phyloP scores from a whole-genome alignment of 1,140 invertebrate species.

The Leptinotarsa undecemlineata region DNA sequence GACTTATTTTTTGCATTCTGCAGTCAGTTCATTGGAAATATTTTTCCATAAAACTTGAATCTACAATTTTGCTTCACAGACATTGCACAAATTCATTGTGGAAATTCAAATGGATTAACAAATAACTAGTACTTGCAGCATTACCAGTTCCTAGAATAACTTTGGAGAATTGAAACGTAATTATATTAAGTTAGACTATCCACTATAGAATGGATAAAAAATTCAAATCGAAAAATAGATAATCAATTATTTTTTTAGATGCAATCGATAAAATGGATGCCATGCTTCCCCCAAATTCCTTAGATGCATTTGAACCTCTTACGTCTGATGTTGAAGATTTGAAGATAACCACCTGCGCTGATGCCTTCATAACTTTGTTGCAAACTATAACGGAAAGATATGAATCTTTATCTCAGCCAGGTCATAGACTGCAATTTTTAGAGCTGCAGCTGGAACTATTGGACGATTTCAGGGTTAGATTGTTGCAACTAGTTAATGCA shows the following conservation, averaged over 20 bases:
- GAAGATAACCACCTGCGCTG: constrained; percentile 77
- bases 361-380: constrained; percentile 78
- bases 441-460: constrained; percentile 86
- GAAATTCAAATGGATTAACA: too few relatives aligned
- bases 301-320: constrained; percentile 65
- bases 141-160: too few relatives aligned
- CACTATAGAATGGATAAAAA: too few relatives aligned
- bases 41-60: too few relatives aligned
- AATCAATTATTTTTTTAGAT: constrained; percentile 61
- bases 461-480: constrained; percentile 67
- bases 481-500: constrained; percentile 62
- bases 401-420: constrained; percentile 78
- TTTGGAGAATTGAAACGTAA: too few relatives aligned
- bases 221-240: neutral
- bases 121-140: too few relatives aligned
- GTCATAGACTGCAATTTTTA: constrained; percentile 87
- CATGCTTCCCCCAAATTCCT: constrained; percentile 72
- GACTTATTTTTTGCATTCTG: too few relatives aligned
- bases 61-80: too few relatives aligned
- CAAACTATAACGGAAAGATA: constrained; percentile 89
- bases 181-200: too few relatives aligned
- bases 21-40: too few relatives aligned
- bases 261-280: constrained; percentile 87
- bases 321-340: constrained; percentile 65
- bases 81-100: too few relatives aligned